phyloP scores from a whole-genome alignment of 2,113 vertebrate genomes.

The Antennarius striatus region DNA sequence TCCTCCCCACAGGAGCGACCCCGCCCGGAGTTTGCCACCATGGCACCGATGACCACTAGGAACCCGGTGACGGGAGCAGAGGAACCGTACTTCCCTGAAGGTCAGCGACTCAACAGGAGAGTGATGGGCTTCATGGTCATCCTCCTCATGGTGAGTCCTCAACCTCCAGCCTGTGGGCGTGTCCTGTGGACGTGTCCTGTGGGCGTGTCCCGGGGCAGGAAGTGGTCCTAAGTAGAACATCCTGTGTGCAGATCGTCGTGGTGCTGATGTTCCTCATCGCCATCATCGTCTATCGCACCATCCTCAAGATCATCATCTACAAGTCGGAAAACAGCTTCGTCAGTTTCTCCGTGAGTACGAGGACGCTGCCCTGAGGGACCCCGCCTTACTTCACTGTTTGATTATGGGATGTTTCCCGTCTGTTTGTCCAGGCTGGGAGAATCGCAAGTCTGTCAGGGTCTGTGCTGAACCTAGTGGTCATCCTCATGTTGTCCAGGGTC shows the following conservation, averaged over 20 bases:
- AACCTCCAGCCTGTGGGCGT: too few relatives aligned
- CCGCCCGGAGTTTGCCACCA: slow-evolving; percentile 80
- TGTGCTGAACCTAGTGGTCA: slow-evolving; percentile 78
- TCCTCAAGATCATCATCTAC: slow-evolving; percentile 80
- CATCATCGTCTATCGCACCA: slow-evolving; percentile 80
- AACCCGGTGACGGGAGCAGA: slow-evolving; percentile 82
- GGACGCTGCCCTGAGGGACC: background rate
- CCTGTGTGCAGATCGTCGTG: slow-evolving; percentile 52
- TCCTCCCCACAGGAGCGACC: slow-evolving; percentile 71
- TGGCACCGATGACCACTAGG: slow-evolving; percentile 79
- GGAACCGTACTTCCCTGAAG: slow-evolving; percentile 81
- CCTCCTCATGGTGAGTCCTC: slow-evolving; percentile 78
- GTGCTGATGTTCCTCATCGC: slow-evolving; percentile 83
- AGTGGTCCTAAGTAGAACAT: background rate
- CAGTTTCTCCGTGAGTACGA: slow-evolving; percentile 73
- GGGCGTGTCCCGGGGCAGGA: background rate
- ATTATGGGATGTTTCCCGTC: background rate
- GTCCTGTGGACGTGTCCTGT: too few relatives aligned
- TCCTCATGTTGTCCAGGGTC: slow-evolving; percentile 78
- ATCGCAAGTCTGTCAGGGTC: slow-evolving; percentile 79
- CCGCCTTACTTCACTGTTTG: background rate
- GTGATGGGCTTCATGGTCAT: slow-evolving; percentile 81
- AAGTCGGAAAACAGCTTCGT: slow-evolving; percentile 60
- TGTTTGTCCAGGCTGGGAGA: slow-evolving; percentile 66
- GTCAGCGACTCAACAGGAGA: slow-evolving; percentile 64